A percentile compares a stretch with the other conserved stretches of the same genome.
phyloP scores from a whole-genome alignment of 2,888 invertebrate species.

The Fragum whitleyi region DNA sequence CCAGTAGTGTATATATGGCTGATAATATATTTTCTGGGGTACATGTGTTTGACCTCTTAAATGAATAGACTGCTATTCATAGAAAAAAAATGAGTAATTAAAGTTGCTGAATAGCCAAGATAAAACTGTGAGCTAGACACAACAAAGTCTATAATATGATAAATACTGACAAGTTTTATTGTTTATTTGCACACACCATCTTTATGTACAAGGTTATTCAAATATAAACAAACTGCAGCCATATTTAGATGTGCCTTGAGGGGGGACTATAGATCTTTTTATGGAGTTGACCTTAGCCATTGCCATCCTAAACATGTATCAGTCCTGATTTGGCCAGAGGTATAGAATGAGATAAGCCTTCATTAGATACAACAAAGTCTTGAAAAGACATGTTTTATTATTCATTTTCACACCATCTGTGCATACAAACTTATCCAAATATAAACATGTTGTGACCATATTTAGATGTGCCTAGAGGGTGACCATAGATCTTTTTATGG shows the following conservation, averaged over 20 bases:
- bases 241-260: not conserved
- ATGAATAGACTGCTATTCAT: no score
- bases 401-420: not conserved
- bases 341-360: no score
- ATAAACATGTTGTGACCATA: not conserved
- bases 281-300: not conserved
- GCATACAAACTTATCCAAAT: not conserved
- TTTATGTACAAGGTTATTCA: not conserved
- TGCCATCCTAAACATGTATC: no score
- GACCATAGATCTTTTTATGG: not conserved
- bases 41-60: no score
- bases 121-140: no score
- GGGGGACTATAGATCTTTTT: not conserved
- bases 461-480: not conserved
- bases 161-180: not conserved
- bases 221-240: not conserved
- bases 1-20: no score
- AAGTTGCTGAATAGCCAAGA: no score
- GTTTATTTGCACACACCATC: not conserved
- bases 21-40: no score
- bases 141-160: no score
- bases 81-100: no score
- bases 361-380: no score
- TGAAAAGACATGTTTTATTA: not conserved
- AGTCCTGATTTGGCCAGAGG: no score